Conservation (phyloP, 2,888 invertebrate species). For the Drosophila maculinotata region DNA sequence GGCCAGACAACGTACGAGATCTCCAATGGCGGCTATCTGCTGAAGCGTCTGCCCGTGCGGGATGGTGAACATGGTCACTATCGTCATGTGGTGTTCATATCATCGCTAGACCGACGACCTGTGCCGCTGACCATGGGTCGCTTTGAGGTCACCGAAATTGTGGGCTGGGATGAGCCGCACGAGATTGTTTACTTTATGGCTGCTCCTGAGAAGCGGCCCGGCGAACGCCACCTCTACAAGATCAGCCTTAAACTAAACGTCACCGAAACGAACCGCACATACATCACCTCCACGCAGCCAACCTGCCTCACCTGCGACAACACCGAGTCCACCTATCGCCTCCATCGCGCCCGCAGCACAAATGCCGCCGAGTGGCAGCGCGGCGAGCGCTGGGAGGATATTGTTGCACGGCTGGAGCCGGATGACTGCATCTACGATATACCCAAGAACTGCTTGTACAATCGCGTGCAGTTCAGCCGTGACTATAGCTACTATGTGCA, state of each 20-base stretch:
- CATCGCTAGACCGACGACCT: slow-evolving; percentile 83
- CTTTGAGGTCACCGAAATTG: slow-evolving; percentile 90
- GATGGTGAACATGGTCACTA: slow-evolving; percentile 88
- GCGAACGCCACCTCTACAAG: slow-evolving; percentile 93
- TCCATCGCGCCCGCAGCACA: slow-evolving; percentile 64
- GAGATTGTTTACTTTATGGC: slow-evolving; percentile 92
- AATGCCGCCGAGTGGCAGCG: slow-evolving; percentile 57
- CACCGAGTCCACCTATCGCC: slow-evolving; percentile 80
- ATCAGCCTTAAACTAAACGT: slow-evolving; percentile 86
- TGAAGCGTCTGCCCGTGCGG: slow-evolving; percentile 87
- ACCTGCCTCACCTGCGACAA: slow-evolving; percentile 85
- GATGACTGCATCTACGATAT: slow-evolving; percentile 83
- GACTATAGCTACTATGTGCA: slow-evolving; percentile 88
- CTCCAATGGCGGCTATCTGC: slow-evolving; percentile 83
- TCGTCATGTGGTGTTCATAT: slow-evolving; percentile 86
- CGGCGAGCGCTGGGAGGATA: slow-evolving; percentile 66
- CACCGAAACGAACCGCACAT: slow-evolving; percentile 84
- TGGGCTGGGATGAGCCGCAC: slow-evolving; percentile 91
- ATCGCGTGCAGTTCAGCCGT: slow-evolving; percentile 89
- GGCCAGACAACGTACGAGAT: slow-evolving; percentile 83
- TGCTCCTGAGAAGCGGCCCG: slow-evolving; percentile 91
- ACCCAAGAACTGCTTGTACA: slow-evolving; percentile 88
- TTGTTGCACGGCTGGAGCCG: slow-evolving; percentile 61
- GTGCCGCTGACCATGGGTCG: slow-evolving; percentile 89
- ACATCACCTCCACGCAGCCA: slow-evolving; percentile 84